Evolutionary conservation across 2,888 invertebrate genomes (phyloP).

Genomic region (Boloria selene): DNA sequence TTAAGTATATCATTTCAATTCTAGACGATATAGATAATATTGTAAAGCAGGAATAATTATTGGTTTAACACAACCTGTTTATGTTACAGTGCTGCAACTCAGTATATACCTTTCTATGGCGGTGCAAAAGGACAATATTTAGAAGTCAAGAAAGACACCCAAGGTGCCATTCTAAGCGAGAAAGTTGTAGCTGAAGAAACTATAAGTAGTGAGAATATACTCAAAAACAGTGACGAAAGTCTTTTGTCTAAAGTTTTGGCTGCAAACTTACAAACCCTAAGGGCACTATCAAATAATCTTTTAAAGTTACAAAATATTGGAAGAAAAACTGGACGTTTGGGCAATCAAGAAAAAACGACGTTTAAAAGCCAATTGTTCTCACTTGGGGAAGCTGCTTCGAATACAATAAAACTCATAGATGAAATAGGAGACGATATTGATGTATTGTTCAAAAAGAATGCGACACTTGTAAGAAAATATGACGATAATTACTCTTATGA

Average conservation of each 20-base stretch:
- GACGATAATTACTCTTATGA: conserved; percentile 47
- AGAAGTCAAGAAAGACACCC: conserved; percentile 79
- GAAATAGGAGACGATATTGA: conserved; percentile 80
- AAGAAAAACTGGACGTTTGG: conserved; percentile 81
- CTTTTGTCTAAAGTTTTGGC: conserved; percentile 71
- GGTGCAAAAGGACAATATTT: conserved; percentile 87
- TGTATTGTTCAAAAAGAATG: conserved; percentile 58
- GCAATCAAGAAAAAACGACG: conserved; percentile 75
- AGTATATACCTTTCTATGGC: conserved; percentile 86
- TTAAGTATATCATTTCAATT: no score
- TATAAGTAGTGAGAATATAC: conserved; percentile 65
- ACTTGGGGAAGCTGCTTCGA: conserved; percentile 82
- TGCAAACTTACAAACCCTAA: conserved; percentile 82
- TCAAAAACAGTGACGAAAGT: conserved; percentile 68
- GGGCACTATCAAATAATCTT: conserved; percentile 80
- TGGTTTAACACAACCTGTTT: conserved; percentile 5
- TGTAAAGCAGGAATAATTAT: no score
- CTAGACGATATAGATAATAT: no score
- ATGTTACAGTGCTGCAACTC: conserved; percentile 56
- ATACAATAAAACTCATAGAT: conserved; percentile 79
- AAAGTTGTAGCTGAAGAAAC: conserved; percentile 74
- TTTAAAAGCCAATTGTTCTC: conserved; percentile 82
- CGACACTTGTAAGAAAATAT: conserved; percentile 57
- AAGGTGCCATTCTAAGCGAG: conserved; percentile 77
- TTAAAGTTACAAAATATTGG: conserved; percentile 84